These are phyloP conservation scores for Seriola rivoliana DNA, from an alignment of 2,113 vertebrate species.

Conservation along the genomic window DNA sequence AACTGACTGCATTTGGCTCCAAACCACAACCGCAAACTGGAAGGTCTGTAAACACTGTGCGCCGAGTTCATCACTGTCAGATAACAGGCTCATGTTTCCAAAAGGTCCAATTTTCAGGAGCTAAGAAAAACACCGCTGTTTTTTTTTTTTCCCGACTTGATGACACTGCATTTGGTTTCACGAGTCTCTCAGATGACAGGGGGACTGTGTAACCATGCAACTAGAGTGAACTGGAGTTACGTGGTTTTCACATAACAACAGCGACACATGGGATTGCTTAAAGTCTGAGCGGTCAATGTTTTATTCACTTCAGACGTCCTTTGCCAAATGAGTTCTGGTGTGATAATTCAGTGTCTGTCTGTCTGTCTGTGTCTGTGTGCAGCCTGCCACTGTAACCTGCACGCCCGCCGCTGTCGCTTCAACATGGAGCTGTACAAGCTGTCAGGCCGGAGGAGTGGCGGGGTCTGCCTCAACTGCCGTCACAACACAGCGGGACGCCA, in stretches of 20 bases:
- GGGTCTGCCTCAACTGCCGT: conserved; percentile 97
- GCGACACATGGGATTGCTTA: background rate
- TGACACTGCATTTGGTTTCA: conserved; percentile 29
- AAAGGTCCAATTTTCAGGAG: conserved; percentile 43
- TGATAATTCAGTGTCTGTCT: background rate
- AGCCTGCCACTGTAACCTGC: conserved; percentile 98
- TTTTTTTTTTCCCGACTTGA: background rate
- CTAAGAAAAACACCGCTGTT: conserved; percentile 31
- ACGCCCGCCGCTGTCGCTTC: conserved; percentile 96
- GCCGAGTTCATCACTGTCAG: conserved; percentile 13
- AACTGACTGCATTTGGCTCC: background rate
- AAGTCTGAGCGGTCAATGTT: background rate
- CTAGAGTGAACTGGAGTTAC: conserved; percentile 7
- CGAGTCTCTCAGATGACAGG: conserved; percentile 29
- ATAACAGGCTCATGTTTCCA: conserved; percentile 36
- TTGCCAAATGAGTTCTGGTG: conserved; percentile 17
- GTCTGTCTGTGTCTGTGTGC: conserved; percentile 11
- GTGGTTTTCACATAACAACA: conserved; percentile 11
- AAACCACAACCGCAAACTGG: background rate
- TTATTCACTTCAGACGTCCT: background rate
- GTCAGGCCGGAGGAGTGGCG: conserved; percentile 94
- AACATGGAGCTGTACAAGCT: conserved; percentile 99
- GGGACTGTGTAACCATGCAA: conserved; percentile 18
- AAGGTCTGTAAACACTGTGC: conserved; percentile 10
- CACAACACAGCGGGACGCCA: conserved; percentile 97